Conservation (phyloP, 1,140 invertebrate genomes). For the Episyrphus balteatus region DNA sequence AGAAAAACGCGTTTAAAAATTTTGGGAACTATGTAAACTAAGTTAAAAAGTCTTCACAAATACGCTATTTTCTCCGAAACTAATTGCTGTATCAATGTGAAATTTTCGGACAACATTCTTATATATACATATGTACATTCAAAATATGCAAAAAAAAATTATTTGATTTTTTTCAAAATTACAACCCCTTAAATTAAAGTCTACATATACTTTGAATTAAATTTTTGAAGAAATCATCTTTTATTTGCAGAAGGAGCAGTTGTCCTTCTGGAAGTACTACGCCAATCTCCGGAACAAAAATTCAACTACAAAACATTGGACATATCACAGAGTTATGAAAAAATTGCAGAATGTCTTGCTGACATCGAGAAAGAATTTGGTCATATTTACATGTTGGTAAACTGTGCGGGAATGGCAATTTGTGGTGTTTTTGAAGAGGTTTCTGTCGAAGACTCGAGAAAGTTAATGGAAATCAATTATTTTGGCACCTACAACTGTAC, state of each 20-base stretch:
- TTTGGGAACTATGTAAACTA: too few species aligned
- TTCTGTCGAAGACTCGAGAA: conserved; percentile 54
- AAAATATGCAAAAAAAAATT: too few species aligned
- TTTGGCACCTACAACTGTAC: conserved; percentile 60
- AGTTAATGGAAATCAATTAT: conserved; percentile 60
- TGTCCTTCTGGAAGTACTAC: conserved; percentile 24
- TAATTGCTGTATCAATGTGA: too few species aligned
- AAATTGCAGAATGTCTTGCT: conserved; percentile 47
- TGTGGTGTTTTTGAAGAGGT: conserved; percentile 77
- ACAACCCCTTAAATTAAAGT: background rate
- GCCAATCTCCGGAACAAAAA: conserved; percentile 43
- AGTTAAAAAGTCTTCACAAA: too few species aligned
- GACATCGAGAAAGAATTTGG: conserved; percentile 52
- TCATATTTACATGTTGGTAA: conserved; percentile 79
- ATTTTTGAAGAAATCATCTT: background rate
- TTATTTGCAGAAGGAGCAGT: conserved; percentile 23
- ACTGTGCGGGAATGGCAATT: conserved; percentile 79
- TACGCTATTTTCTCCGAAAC: too few species aligned
- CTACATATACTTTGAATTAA: background rate
- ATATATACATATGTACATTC: too few species aligned
- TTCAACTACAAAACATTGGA: conserved; percentile 63
- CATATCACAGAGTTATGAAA: conserved; percentile 52
- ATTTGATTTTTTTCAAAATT: too few species aligned
- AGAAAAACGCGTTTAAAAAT: too few species aligned
- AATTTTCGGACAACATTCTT: too few species aligned